Evolutionary conservation across 2,113 vertebrate species (phyloP), one percentile per base, ranked within the genome.

Genomic region (Microcebus murinus): DNA sequence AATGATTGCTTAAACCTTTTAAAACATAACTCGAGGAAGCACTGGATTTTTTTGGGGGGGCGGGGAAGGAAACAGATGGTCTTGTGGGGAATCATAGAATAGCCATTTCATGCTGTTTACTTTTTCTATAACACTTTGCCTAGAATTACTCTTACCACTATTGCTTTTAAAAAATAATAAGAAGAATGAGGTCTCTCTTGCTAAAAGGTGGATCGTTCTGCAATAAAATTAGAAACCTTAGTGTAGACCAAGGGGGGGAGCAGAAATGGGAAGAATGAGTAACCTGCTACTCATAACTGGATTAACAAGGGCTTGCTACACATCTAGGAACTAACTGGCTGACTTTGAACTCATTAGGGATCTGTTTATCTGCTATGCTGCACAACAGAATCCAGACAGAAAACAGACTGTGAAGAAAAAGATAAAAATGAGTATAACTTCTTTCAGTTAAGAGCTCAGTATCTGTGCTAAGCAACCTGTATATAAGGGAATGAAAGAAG

Each of bases 1-100:
- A 98, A 98, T 97, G 96, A 97, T 92, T 98, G 97, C 77, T 97
- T 97, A 98, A 98, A 89, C 57, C 81, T 92, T 97, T 98, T 96
- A 96, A 98, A 97, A 98, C 98, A 97, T 93, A 98, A 73, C 90
- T 97, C 25, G 4, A 3, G 52, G 27, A 61, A 96, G 82, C 85
- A 95, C 57, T 96, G 52, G 88, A 83, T 89, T 82, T 70, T 70
- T 50, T 65, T 77, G 48, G 8, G 48, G 48, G 48, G 48, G 45
- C 42, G 42, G 42, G 42, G 42, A 42, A 45, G 45, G 45, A 95
- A 98, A 98, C 3, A 79, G 55, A 89, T 91, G 3, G 61, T 90
- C 94, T 98, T 90, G 8, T 17, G 93, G 87, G 92, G 67, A 97
- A 89, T 10, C 79, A n/a, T 81, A 92, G 96, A 98, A 96, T 9